These are phyloP conservation scores for Alcis repandata DNA, from an alignment of 2,888 invertebrate species.

Conservation along the genomic window DNA sequence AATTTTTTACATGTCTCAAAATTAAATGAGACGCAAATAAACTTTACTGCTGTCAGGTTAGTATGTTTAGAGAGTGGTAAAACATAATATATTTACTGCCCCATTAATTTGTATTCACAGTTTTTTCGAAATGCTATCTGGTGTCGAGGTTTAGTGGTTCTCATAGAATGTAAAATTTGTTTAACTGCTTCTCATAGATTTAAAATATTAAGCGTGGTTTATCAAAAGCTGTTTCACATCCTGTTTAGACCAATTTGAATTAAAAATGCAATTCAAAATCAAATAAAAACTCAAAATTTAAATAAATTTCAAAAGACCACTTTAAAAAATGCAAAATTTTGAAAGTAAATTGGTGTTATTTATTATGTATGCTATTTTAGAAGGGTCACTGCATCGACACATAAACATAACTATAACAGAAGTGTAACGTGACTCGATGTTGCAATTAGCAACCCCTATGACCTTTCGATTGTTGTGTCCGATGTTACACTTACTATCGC, in stretches of 20 bases:
- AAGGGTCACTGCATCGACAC: background rate
- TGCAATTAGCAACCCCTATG: background rate
- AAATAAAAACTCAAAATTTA: too few species aligned
- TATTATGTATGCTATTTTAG: background rate
- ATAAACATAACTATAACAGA: background rate
- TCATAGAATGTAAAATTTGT: background rate
- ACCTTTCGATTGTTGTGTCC: background rate
- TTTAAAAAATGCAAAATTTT: background rate
- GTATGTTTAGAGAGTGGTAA: too few species aligned
- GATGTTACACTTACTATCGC: slow-evolving; percentile 3
- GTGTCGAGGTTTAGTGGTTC: background rate
- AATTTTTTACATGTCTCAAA: too few species aligned
- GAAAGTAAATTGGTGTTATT: background rate
- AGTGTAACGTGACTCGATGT: background rate
- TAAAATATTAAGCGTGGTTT: background rate
- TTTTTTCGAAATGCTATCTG: background rate
- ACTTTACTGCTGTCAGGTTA: too few species aligned
- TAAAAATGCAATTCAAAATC: background rate
- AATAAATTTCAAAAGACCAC: too few species aligned
- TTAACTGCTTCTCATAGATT: background rate
- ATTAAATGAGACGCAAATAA: too few species aligned
- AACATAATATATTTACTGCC: too few species aligned
- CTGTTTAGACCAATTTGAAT: background rate
- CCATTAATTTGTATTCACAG: background rate
- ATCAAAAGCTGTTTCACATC: background rate